Evolutionary conservation across 2,113 vertebrate species (phyloP).

Genomic region (Salvelinus sp.): DNA sequence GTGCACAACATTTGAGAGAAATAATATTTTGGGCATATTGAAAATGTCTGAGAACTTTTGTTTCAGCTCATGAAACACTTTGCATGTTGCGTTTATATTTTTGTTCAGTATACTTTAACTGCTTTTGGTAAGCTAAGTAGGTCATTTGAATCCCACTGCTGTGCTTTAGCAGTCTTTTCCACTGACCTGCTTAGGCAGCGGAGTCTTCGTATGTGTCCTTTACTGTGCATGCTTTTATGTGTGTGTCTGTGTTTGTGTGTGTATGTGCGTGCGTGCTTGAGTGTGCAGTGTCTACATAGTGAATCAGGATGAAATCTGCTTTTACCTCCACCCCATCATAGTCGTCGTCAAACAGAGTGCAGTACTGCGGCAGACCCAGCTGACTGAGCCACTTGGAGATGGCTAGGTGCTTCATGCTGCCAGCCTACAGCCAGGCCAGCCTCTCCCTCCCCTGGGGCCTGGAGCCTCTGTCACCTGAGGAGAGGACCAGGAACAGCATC

Average conservation of each 20-base stretch:
- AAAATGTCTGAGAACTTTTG: too few species aligned
- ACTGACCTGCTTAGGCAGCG: background rate
- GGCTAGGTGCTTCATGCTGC: constrained; percentile 74
- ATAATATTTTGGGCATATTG: too few species aligned
- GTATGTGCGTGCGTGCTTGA: background rate
- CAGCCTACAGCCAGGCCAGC: background rate
- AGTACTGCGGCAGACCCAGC: constrained; percentile 77
- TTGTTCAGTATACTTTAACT: too few species aligned
- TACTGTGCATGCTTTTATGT: constrained; percentile 29
- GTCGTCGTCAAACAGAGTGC: constrained; percentile 71
- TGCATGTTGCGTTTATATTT: too few species aligned
- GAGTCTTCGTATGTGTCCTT: background rate
- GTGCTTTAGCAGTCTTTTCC: too few species aligned
- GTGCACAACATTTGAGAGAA: too few species aligned
- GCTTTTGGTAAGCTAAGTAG: background rate
- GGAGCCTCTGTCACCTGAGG: background rate
- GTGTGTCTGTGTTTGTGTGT: constrained; percentile 11
- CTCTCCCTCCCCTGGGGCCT: constrained; percentile 1
- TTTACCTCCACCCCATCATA: constrained; percentile 79
- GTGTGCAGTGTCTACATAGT: background rate
- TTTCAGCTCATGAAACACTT: too few species aligned
- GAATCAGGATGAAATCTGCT: background rate
- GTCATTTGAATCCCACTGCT: background rate
- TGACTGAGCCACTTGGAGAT: constrained; percentile 78
- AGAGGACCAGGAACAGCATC: too few species aligned